A percentile compares a stretch with the other conserved stretches of the same genome.
Conservation (phyloP, 2,113 vertebrate genomes). For the Paratilapia polleni region DNA sequence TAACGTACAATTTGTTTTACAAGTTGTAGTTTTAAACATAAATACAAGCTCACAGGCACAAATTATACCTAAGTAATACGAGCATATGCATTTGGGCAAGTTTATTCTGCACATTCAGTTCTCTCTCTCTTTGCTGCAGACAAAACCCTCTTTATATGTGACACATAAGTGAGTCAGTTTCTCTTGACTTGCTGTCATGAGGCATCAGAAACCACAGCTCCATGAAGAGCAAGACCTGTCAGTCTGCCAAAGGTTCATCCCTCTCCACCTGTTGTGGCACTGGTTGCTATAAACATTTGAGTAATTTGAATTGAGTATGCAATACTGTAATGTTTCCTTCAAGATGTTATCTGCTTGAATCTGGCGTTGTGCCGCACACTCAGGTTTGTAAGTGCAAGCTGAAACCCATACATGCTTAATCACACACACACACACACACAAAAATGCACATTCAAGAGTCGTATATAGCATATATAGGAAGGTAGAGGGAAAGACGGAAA, state of each 20-base stretch:
- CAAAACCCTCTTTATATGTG: slow-evolving; percentile 66
- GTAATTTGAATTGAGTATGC: slow-evolving; percentile 89
- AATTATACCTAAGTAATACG: slow-evolving; percentile 25
- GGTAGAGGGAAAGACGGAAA: not conserved
- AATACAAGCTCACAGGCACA: slow-evolving; percentile 8
- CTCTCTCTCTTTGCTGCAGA: slow-evolving; percentile 32
- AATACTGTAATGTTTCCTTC: slow-evolving; percentile 91
- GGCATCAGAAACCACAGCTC: slow-evolving; percentile 75
- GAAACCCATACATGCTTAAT: slow-evolving; percentile 51
- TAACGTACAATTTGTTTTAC: slow-evolving; percentile 54
- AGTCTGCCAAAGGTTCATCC: slow-evolving; percentile 74
- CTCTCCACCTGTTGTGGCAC: slow-evolving; percentile 88
- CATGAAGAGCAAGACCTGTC: slow-evolving; percentile 63
- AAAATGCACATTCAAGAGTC: not conserved
- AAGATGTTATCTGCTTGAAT: slow-evolving; percentile 88
- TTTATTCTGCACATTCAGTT: not conserved
- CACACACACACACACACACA: not conserved
- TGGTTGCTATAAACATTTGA: slow-evolving; percentile 97
- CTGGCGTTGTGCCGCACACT: slow-evolving; percentile 83
- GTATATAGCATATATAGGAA: slow-evolving; percentile 9
- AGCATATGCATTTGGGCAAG: not conserved
- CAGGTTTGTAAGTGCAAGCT: slow-evolving; percentile 50
- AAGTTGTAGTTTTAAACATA: slow-evolving; percentile 33
- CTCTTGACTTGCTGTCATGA: slow-evolving; percentile 73
- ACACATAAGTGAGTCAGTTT: slow-evolving; percentile 58